Conservation (phyloP, 2,113 vertebrate species). For the Albula goreensis region DNA sequence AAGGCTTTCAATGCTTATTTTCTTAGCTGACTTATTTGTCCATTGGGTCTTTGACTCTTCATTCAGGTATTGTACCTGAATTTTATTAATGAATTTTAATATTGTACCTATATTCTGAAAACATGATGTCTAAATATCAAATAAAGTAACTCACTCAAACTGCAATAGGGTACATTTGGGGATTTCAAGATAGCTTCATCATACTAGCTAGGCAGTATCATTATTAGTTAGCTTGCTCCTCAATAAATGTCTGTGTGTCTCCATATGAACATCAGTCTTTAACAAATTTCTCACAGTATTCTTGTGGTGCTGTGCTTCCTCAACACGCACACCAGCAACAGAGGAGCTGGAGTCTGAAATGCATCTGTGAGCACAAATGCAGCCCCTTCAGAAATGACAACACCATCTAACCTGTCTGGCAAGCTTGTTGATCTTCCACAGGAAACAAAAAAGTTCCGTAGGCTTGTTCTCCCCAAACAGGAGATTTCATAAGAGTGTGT, state of each 20-base stretch:
- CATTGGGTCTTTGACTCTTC: neutral
- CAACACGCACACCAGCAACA: neutral
- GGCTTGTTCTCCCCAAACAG: slow-evolving; percentile 20
- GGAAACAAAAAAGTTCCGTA: slow-evolving; percentile 21
- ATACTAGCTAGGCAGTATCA: neutral
- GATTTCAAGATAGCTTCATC: too few relatives aligned
- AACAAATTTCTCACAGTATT: neutral
- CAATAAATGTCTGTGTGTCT: neutral
- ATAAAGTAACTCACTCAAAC: too few relatives aligned
- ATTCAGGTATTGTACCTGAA: too few relatives aligned
- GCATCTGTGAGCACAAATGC: neutral
- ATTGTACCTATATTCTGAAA: too few relatives aligned
- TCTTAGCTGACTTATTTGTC: neutral
- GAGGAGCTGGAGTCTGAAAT: slow-evolving; percentile 5
- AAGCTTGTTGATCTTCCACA: slow-evolving; percentile 18
- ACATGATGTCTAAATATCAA: too few relatives aligned
- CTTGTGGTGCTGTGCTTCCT: neutral
- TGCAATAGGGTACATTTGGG: too few relatives aligned
- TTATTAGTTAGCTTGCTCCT: neutral
- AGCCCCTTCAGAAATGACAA: neutral
- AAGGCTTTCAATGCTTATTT: neutral
- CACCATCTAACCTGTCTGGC: slow-evolving; percentile 8
- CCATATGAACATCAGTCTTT: neutral
- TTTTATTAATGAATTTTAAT: too few relatives aligned
- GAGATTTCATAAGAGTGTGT: slow-evolving; percentile 11